Percentiles rank a stretch among this genome's conserved stretches.
phyloP scores from a whole-genome alignment of 92 coral and sea anemone genomes.

The Diadumene lineata region DNA sequence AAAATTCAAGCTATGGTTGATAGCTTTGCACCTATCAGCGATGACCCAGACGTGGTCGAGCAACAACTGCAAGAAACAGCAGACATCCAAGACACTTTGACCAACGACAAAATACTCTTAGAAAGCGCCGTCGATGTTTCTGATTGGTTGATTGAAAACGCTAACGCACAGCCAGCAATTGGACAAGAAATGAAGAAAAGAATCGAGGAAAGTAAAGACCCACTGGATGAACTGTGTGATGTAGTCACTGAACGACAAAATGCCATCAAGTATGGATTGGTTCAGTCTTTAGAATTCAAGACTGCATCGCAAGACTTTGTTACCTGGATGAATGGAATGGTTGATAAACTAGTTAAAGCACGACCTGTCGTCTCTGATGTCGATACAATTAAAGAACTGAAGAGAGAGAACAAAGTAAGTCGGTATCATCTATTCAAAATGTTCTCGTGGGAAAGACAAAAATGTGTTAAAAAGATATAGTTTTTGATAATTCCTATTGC shows the following conservation, averaged over 20 bases:
- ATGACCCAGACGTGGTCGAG: constrained; percentile 80
- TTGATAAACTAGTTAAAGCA: constrained; percentile 75
- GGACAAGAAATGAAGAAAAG: constrained; percentile 57
- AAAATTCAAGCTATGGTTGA: constrained; percentile 57
- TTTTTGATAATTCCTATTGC: too few species aligned
- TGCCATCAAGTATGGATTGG: constrained; percentile 75
- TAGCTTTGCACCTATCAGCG: constrained; percentile 67
- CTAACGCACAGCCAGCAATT: constrained; percentile 66
- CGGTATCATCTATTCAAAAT: not conserved
- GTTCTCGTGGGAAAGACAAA: not conserved
- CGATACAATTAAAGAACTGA: constrained; percentile 76
- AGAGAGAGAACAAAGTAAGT: constrained; percentile 85
- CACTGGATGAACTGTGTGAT: constrained; percentile 67
- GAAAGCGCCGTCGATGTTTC: constrained; percentile 83
- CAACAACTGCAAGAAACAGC: constrained; percentile 73
- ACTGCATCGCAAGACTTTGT: constrained; percentile 81
- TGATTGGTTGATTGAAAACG: constrained; percentile 78
- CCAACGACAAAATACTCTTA: constrained; percentile 65
- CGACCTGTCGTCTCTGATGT: constrained; percentile 76
- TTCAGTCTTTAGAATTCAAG: constrained; percentile 79
- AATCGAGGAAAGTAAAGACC: constrained; percentile 56
- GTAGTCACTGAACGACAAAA: constrained; percentile 74
- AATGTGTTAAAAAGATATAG: too few species aligned
- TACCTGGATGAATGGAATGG: constrained; percentile 78
- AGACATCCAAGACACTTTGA: constrained; percentile 61